Evolutionary conservation across 2,888 invertebrate species (phyloP).

Genomic region (Ariolimax columbianus): DNA sequence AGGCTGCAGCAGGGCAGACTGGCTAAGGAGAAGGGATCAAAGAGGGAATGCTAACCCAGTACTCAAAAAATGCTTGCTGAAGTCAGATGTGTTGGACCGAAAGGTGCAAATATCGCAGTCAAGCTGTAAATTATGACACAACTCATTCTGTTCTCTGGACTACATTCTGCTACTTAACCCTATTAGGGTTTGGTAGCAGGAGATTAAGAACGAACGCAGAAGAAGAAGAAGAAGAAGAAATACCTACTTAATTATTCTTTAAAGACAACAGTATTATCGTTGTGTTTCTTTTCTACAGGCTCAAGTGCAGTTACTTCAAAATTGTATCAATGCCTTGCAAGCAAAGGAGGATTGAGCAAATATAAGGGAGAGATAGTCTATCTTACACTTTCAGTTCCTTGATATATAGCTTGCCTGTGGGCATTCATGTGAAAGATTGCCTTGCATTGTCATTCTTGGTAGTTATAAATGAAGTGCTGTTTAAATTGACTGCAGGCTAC

Average conservation of each 20-base stretch:
- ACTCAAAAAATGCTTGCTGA: too few species aligned
- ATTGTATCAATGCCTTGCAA: slow-evolving; percentile 80
- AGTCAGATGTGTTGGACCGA: too few species aligned
- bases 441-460: slow-evolving; percentile 7
- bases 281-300: slow-evolving; percentile 76
- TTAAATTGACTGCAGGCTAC: not conserved
- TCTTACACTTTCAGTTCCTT: slow-evolving; percentile 1
- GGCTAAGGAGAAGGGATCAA: too few species aligned
- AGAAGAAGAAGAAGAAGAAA: too few species aligned
- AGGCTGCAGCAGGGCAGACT: too few species aligned
- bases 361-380: not conserved
- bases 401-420: not conserved
- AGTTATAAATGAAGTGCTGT: slow-evolving; percentile 3
- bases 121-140: too few species aligned
- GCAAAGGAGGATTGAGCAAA: slow-evolving; percentile 72
- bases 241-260: not conserved
- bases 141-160: too few species aligned
- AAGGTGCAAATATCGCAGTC: too few species aligned
- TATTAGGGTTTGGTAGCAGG: too few species aligned
- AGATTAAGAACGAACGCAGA: too few species aligned
- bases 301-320: slow-evolving; percentile 81
- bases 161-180: too few species aligned
- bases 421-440: slow-evolving; percentile 11
- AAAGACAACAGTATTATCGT: not conserved
- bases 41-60: too few species aligned